These are phyloP conservation scores for Epinotia bilunana DNA, from an alignment of 2,888 invertebrate species.

Conservation along the genomic window DNA sequence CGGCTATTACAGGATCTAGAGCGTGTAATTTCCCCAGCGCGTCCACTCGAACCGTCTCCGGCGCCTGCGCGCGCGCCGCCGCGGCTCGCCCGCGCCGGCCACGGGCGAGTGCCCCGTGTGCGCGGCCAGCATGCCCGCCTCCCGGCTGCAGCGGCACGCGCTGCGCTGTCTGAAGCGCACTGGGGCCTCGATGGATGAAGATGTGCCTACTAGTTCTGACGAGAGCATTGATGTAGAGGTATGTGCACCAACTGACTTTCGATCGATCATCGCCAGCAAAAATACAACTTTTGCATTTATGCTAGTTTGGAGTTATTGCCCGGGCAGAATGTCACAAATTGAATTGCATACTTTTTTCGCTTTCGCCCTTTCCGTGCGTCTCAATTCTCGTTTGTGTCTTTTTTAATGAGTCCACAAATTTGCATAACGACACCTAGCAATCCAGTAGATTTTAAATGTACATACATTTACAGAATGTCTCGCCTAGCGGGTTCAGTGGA, in stretches of 20 bases:
- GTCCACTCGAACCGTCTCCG: conserved; percentile 72
- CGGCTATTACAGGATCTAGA: neutral
- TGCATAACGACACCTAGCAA: no score
- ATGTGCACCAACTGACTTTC: neutral
- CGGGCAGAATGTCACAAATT: no score
- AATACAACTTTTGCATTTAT: no score
- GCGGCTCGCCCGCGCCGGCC: conserved; percentile 70
- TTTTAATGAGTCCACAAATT: no score
- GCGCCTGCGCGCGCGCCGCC: conserved; percentile 68
- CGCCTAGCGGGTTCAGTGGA: no score
- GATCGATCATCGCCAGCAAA: no score
- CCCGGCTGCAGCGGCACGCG: conserved; percentile 89
- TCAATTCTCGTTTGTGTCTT: no score
- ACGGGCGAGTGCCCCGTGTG: conserved; percentile 92
- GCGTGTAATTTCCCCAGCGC: conserved; percentile 57
- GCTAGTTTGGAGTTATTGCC: no score
- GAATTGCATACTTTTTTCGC: no score
- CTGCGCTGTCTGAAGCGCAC: conserved; percentile 83
- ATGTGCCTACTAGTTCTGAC: conserved; percentile 82
- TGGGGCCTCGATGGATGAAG: conserved; percentile 84
- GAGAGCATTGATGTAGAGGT: conserved; percentile 94
- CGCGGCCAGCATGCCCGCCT: conserved; percentile 86
- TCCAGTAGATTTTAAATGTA: neutral
- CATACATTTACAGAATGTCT: no score
- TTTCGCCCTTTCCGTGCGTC: no score